A percentile compares a stretch with the other conserved stretches of the same genome.
Evolutionary conservation across 35 echinoderm and acorn worm species (phyloP).

Genomic region (Strongylocentrotus purpuratus): DNA sequence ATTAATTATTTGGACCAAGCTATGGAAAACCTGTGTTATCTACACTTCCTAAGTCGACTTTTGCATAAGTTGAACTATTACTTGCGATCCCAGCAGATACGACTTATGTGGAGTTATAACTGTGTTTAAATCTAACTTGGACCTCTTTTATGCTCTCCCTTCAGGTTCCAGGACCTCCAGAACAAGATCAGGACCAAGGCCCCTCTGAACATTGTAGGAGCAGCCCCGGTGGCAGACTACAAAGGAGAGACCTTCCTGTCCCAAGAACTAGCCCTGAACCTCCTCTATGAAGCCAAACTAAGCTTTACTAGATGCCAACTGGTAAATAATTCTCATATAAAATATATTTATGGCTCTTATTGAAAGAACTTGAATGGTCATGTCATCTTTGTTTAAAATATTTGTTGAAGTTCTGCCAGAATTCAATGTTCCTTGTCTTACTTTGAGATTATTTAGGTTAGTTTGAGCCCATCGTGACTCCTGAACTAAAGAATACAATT

Average conservation of each 20-base stretch:
- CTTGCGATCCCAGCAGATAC: too few relatives aligned
- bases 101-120: too few relatives aligned
- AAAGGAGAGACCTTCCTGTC: conserved; percentile 93
- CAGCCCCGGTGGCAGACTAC: conserved; percentile 81
- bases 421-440: background rate
- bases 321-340: conserved; percentile 57
- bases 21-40: too few relatives aligned
- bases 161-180: conserved; percentile 94
- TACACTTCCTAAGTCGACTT: too few relatives aligned
- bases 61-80: too few relatives aligned
- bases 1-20: too few relatives aligned
- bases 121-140: background rate
- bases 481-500: too few relatives aligned
- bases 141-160: background rate
- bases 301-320: conserved; percentile 92
- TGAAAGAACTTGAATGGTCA: background rate
- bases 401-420: background rate
- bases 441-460: background rate
- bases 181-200: conserved; percentile 86
- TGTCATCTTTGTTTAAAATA: background rate
- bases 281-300: conserved; percentile 94
- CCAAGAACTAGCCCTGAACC: conserved; percentile 79
- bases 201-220: conserved; percentile 76
- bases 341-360: background rate
- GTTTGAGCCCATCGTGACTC: background rate